Percentiles rank a stretch among this genome's conserved stretches.
phyloP scores from a whole-genome alignment of 2,113 vertebrate species.

The Picathartes gymnocephalus region DNA sequence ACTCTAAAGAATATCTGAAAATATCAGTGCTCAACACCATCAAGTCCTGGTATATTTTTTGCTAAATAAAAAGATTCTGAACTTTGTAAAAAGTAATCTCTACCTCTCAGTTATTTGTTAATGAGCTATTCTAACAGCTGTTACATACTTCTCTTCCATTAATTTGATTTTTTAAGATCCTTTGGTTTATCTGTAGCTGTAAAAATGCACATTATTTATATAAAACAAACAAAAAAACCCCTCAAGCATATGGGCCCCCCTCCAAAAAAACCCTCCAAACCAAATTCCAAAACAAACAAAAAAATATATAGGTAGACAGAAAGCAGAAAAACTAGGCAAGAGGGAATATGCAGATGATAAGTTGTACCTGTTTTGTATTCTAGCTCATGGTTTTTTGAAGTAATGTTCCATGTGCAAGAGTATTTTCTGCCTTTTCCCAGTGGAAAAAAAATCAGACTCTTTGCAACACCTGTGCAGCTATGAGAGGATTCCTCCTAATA shows the following conservation, averaged over 20 bases:
- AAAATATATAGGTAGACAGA: neutral
- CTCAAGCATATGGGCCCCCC: fast-evolving
- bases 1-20: neutral
- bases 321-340: neutral
- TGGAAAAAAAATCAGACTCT: neutral
- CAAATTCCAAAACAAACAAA: neutral
- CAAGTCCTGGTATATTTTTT: neutral
- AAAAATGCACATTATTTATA: neutral
- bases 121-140: neutral
- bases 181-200: neutral
- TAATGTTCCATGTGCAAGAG: neutral
- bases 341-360: neutral
- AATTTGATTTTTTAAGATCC: neutral
- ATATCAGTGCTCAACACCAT: neutral
- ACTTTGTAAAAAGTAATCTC: neutral
- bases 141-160: neutral
- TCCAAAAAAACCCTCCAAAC: neutral
- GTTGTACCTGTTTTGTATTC: neutral
- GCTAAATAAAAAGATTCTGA: neutral
- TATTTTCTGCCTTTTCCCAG: neutral
- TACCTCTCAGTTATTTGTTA: neutral
- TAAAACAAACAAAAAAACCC: neutral
- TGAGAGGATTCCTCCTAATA: neutral
- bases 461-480: neutral
- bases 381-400: neutral